Evolutionary conservation across 2,888 invertebrate species (phyloP).

Genomic region (Standfussiana lucernea): DNA sequence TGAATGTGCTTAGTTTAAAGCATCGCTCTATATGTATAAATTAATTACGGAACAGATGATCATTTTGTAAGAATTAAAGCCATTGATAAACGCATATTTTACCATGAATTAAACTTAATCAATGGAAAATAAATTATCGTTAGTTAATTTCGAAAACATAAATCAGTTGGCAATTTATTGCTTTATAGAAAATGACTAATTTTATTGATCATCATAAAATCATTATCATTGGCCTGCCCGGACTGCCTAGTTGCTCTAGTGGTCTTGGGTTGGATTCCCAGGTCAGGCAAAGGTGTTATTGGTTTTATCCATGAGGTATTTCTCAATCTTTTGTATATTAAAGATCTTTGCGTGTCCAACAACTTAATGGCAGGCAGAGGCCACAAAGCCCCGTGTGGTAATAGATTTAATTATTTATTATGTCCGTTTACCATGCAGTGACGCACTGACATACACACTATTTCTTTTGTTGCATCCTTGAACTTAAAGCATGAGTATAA

Average conservation of each 20-base stretch:
- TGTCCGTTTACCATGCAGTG: slow-evolving; percentile 26
- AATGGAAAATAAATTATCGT: slow-evolving; percentile 31
- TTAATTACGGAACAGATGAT: background rate
- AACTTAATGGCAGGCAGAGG: slow-evolving; percentile 12
- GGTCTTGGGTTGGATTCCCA: background rate
- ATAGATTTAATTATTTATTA: slow-evolving; percentile 43
- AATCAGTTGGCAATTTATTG: slow-evolving; percentile 21
- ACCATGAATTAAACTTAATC: slow-evolving; percentile 33
- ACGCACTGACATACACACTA: slow-evolving; percentile 2
- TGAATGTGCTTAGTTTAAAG: background rate
- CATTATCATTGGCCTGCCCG: background rate
- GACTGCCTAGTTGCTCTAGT: background rate
- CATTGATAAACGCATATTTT: slow-evolving; percentile 42
- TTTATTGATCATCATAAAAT: background rate
- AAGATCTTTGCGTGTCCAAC: background rate
- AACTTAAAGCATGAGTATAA: slow-evolving; percentile 22
- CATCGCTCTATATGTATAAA: background rate
- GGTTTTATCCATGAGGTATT: background rate
- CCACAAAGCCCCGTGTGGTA: slow-evolving; percentile 27
- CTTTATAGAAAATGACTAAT: slow-evolving; percentile 21
- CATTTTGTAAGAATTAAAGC: slow-evolving; percentile 21
- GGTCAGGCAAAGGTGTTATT: background rate
- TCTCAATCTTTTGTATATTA: background rate
- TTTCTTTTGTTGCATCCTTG: slow-evolving; percentile 45
- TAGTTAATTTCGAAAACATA: slow-evolving; percentile 22